Conservation (phyloP, 53 echinoderm and acorn worm genomes). For the Crossaster papposus region DNA sequence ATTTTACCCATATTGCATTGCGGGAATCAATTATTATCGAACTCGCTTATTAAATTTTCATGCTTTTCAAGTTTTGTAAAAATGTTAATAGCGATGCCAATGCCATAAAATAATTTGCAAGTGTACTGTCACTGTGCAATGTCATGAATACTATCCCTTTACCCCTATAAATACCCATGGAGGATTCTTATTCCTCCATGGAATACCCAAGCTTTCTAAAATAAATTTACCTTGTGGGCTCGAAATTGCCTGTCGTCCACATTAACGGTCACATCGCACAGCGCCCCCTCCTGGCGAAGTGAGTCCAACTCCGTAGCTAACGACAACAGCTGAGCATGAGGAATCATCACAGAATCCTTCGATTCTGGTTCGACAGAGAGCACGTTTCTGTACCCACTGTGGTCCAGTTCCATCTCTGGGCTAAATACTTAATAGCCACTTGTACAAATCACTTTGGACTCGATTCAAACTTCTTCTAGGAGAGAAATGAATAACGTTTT, state of each 20-base stretch:
- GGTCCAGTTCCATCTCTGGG: slow-evolving; percentile 36
- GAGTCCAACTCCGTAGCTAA: slow-evolving; percentile 36
- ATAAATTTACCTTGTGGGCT: slow-evolving; percentile 56
- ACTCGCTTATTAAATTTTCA: no score
- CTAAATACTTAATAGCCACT: neutral
- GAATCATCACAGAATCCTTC: neutral
- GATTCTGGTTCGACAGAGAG: neutral
- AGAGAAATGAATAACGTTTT: no score
- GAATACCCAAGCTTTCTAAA: neutral
- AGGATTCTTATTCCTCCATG: no score
- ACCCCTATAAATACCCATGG: no score
- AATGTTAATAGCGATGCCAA: no score
- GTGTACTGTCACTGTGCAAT: no score
- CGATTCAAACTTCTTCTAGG: neutral
- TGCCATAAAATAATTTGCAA: no score
- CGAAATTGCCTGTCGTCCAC: slow-evolving; percentile 68
- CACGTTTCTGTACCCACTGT: slow-evolving; percentile 5
- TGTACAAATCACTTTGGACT: neutral
- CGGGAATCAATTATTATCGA: no score
- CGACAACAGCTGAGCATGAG: slow-evolving; percentile 10
- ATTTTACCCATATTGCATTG: no score
- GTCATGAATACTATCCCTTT: no score
- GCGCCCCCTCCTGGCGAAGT: slow-evolving; percentile 59
- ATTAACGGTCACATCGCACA: slow-evolving; percentile 74
- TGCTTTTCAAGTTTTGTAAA: no score